Base-by-base conservation (phyloP, 2,113 vertebrate genomes). In the Dasyprocta punctata region DNA sequence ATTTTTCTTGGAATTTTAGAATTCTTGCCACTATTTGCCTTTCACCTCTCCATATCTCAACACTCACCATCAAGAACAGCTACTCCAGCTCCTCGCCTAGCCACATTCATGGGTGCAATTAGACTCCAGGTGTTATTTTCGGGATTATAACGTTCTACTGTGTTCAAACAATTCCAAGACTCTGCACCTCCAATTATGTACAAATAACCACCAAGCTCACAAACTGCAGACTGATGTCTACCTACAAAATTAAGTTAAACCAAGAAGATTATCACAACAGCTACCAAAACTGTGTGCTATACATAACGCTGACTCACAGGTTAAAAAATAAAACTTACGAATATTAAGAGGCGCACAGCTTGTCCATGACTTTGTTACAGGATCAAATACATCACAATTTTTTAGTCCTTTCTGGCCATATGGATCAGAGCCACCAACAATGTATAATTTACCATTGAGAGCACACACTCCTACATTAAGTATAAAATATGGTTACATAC, bases 361-460 rank as follows among this genome's bases (percentile, higher is more conserved):
- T 7, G 98, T 99, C 99, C 99, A 99, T 13, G 98, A 99, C 98
- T 99, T 99, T 95, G 99, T 99, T 95, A 99, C 41, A 0, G 99
- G 99, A 98, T 99, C 99, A 98, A 99, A 99, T 87, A 99, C 99
- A 16, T 99, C 99, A 95, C 99, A 99, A 97, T 99, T 99, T 99
- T 99, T 99, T 96, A 99, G 98, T 97, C 99, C 99, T 97, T 99
- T 99, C 95, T 99, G 99, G 88, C 99, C 99, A 0, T 99, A 99
- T 85, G 99, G 99, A 99, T 99, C 99, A 2, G 99, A 99, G 33
- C 99, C 99, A 96, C 99, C 99, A 96, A 99, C 98, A 49, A 99
- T 99, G 65, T 99, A 99, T 20, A 99, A 98, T 92, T 99, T 99
- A 97, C 99, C 99, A 52, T 99, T 99, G 96, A 99, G 98, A 97